Conservation (phyloP, 2,113 vertebrate genomes). For the Percopsis transmontana region DNA sequence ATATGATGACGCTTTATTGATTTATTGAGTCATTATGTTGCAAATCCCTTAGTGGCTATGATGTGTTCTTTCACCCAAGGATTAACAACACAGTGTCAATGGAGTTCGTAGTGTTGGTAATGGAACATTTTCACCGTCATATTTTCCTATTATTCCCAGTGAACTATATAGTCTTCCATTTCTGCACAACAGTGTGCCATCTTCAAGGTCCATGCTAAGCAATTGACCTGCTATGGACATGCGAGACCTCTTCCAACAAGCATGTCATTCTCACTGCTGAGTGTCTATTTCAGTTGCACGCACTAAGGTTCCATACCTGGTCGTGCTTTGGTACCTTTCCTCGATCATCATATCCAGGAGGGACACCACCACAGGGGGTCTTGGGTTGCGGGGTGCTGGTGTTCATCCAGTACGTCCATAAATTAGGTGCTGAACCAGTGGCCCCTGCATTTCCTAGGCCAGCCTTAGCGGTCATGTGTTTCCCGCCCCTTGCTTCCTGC, state of each 20-base stretch:
- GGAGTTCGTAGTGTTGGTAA: too few species aligned
- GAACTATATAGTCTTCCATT: constrained; percentile 21
- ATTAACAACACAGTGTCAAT: too few species aligned
- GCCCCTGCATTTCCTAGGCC: constrained; percentile 69
- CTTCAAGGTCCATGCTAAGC: constrained; percentile 12
- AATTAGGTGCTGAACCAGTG: constrained; percentile 69
- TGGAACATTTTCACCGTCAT: too few species aligned
- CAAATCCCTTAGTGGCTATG: too few species aligned
- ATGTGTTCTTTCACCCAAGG: too few species aligned
- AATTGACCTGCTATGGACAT: constrained; percentile 34
- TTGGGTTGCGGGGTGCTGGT: constrained; percentile 59
- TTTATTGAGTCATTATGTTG: too few species aligned
- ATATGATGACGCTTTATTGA: too few species aligned
- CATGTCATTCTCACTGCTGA: constrained; percentile 48
- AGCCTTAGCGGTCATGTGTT: constrained; percentile 64
- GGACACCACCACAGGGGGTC: constrained; percentile 17
- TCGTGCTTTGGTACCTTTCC: constrained; percentile 42
- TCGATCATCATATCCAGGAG: constrained; percentile 57
- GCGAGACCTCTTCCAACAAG: constrained; percentile 33
- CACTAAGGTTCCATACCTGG: constrained; percentile 57
- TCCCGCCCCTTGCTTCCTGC: constrained; percentile 62
- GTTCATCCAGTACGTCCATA: constrained; percentile 68
- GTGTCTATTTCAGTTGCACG: constrained; percentile 48
- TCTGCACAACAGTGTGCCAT: constrained; percentile 32
- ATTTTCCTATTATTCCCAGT: background rate